Base-by-base conservation (phyloP, 2,113 vertebrate genomes). In the Turnix velox region DNA sequence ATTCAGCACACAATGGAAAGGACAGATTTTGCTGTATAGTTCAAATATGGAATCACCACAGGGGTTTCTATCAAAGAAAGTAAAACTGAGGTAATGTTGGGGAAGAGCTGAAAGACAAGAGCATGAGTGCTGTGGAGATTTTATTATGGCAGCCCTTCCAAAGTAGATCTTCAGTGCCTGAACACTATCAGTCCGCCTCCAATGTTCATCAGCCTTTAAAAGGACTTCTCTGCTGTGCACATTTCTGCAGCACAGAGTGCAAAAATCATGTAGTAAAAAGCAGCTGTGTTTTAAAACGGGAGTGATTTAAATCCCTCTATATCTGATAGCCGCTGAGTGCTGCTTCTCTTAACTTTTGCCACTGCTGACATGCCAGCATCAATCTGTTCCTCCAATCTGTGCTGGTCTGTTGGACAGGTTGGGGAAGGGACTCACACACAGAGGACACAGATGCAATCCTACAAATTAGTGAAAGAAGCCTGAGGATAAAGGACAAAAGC, bases 311-410 rank as follows among this genome's bases (percentile, higher is more conserved):
- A 66, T 51, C 80, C 25, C 81, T 37, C 84, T 10, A 22, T 55
- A 28, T 51, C 86, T 25, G 18, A 59, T 16, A 65, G 90, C 71
- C 59, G 3, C 25, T 5, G 13, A 76, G 83, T 14, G 79, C 86
- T 58, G 91, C 84, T 49, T 62, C 78, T 76, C 91, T 39, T 58
- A 68, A 23, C 66, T 81, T 85, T 39, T 81, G 35, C 66, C 84
- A 55, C 84, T 25, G 76, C 93, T 91, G 87, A 52, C 86, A 77
- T 51, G 90, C 88, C 95, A 95, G 92, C 91, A 16, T 40, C 95
- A 92, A 37, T 92, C 88, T 91, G 92, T 63, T 91, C 87, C 78
- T 84, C 81, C 96, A 95, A 62, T 73, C 91, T 90, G 96, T 84
- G 94, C 94, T 68, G 94, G 87, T 76, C 86, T 77, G 82, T 45